Percentiles rank a stretch among this genome's conserved stretches.
phyloP scores from a whole-genome alignment of 2,797 vertebrate species.

The Melanotaenia nigrans region DNA sequence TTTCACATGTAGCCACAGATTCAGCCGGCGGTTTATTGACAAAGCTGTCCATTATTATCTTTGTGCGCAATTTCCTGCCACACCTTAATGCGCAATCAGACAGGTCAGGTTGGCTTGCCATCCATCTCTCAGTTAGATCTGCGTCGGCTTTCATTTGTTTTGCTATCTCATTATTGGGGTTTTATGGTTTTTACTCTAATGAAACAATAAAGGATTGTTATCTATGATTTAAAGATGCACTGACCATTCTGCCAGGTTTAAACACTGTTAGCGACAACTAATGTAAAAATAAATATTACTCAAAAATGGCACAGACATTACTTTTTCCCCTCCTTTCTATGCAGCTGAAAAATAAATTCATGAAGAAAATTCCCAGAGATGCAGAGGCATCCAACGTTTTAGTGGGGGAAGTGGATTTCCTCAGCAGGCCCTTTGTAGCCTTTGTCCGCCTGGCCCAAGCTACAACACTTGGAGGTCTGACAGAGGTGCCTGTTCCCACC shows the following conservation, averaged over 20 bases:
- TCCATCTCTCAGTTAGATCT: not conserved
- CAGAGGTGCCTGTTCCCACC: conserved; percentile 96
- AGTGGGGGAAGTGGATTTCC: conserved; percentile 96
- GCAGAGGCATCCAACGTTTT: conserved; percentile 96
- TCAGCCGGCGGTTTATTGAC: conserved; percentile 40
- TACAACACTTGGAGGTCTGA: conserved; percentile 91
- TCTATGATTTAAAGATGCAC: conserved; percentile 1
- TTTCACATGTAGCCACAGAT: conserved; percentile 72
- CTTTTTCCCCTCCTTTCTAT: not conserved
- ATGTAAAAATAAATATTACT: not conserved
- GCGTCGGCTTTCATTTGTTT: conserved; percentile 3
- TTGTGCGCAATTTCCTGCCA: conserved; percentile 46
- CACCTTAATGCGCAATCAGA: conserved; percentile 47
- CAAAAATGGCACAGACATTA: too few relatives aligned
- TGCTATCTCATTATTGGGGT: not conserved
- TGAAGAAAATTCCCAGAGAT: conserved; percentile 98
- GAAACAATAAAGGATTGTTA: conserved; percentile 6
- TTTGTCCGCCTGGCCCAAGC: conserved; percentile 93
- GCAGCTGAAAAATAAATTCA: conserved; percentile 97
- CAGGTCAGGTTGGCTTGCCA: conserved; percentile 10
- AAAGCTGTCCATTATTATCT: conserved; percentile 35
- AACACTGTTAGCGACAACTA: not conserved
- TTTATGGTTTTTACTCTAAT: not conserved
- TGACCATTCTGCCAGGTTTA: not conserved
- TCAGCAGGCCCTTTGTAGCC: conserved; percentile 94